These are phyloP conservation scores for Henricia sp. DNA, from an alignment of 53 echinoderm and acorn worm genomes.

Conservation along the genomic window DNA sequence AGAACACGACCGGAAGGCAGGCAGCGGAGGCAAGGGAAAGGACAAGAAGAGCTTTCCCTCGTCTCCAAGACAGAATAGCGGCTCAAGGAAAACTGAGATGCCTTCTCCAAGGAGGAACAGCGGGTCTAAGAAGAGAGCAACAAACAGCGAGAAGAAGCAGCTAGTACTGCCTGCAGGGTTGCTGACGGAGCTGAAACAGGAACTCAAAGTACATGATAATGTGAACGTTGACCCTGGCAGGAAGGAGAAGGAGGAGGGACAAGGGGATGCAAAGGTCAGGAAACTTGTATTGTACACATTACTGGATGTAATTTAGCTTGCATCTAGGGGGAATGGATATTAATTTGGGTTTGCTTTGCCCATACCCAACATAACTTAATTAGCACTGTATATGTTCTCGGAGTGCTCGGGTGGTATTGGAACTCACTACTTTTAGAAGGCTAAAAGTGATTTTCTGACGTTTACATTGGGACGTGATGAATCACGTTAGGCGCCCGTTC, in stretches of 20 bases:
- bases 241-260: constrained; percentile 18
- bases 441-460: too few relatives aligned
- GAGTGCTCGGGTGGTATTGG: too few relatives aligned
- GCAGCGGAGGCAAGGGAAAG: constrained; percentile 31
- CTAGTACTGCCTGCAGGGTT: constrained; percentile 31
- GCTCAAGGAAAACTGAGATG: constrained; percentile 22
- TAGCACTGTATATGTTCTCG: too few relatives aligned
- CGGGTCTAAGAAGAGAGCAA: constrained; percentile 30
- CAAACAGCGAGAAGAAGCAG: constrained; percentile 16
- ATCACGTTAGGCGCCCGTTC: too few relatives aligned
- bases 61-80: constrained; percentile 16
- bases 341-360: too few relatives aligned
- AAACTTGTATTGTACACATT: too few relatives aligned
- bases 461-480: too few relatives aligned
- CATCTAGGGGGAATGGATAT: too few relatives aligned
- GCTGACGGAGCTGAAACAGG: constrained; percentile 21
- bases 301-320: too few relatives aligned
- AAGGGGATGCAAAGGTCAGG: constrained; percentile 36
- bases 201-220: constrained; percentile 38
- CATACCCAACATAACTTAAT: too few relatives aligned
- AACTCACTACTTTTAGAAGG: too few relatives aligned
- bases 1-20: neutral
- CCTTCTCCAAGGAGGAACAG: constrained; percentile 52
- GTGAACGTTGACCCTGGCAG: constrained; percentile 33
- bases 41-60: constrained; percentile 25